These are phyloP conservation scores for Eupithecia dodoneata DNA, from an alignment of 2,888 invertebrate species.

Conservation along the genomic window DNA sequence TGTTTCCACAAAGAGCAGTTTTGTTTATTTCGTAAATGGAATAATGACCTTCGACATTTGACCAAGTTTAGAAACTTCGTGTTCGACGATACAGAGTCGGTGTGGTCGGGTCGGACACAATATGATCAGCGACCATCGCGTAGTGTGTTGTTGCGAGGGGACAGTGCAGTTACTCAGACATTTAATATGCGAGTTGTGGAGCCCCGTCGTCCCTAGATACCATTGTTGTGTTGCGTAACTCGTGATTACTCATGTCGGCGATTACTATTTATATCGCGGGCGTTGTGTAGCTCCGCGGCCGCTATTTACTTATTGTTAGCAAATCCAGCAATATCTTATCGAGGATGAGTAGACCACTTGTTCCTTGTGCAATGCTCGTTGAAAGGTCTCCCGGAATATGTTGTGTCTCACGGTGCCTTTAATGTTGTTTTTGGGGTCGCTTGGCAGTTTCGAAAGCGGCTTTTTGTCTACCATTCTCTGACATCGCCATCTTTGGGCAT, in stretches of 20 bases:
- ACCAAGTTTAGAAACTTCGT: background rate
- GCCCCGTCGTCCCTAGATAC: slow-evolving; percentile 28
- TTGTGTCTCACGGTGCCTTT: slow-evolving; percentile 36
- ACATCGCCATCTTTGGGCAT: slow-evolving; percentile 48
- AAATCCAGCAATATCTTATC: slow-evolving; percentile 8
- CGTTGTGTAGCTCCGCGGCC: background rate
- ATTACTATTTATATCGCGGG: slow-evolving; percentile 7
- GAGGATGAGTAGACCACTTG: background rate
- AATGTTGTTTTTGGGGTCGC: slow-evolving; percentile 34
- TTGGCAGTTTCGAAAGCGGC: slow-evolving; percentile 49
- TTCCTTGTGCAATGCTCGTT: background rate
- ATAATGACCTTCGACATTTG: background rate
- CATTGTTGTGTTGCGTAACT: slow-evolving; percentile 30
- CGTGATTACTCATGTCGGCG: slow-evolving; percentile 24
- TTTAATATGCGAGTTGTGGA: slow-evolving; percentile 26
- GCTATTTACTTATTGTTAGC: background rate
- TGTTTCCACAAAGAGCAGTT: background rate
- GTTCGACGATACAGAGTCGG: background rate
- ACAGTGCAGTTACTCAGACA: slow-evolving; percentile 25
- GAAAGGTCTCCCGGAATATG: slow-evolving; percentile 22
- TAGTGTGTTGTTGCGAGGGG: slow-evolving; percentile 14
- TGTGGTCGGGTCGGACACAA: background rate
- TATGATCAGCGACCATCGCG: background rate
- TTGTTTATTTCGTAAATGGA: background rate
- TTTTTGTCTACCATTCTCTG: slow-evolving; percentile 51